A percentile compares a stretch with the other conserved stretches of the same genome.
Evolutionary conservation across 1,140 invertebrate genomes (phyloP).

Genomic region (Doryteuthis pealeii): DNA sequence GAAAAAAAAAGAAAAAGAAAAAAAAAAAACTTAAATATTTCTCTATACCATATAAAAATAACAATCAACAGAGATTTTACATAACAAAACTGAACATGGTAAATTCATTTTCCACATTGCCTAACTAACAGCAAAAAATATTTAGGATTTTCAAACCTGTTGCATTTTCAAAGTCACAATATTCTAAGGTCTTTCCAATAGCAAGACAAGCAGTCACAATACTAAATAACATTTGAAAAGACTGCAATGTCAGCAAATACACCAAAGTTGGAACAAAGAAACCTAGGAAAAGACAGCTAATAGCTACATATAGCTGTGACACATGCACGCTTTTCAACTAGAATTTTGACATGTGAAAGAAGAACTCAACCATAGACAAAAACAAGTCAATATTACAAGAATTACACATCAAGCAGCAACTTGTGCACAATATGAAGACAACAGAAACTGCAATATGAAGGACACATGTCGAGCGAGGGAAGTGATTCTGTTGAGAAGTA

Average conservation of each 20-base stretch:
- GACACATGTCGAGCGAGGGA: background rate
- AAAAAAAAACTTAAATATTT: too few relatives aligned
- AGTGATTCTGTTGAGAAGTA: constrained; percentile 10
- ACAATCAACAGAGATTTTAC: too few relatives aligned
- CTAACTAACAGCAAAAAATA: too few relatives aligned
- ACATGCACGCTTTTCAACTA: constrained; percentile 7
- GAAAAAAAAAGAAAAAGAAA: too few relatives aligned
- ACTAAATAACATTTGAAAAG: background rate
- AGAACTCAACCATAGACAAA: background rate
- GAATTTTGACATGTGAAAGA: too few relatives aligned
- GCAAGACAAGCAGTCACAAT: constrained; percentile 9
- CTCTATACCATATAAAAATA: too few relatives aligned
- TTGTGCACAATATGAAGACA: constrained; percentile 10
- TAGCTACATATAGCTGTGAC: constrained; percentile 1
- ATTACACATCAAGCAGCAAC: constrained; percentile 8
- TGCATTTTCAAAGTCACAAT: too few relatives aligned
- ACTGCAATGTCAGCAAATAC: constrained; percentile 6
- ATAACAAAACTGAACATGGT: too few relatives aligned
- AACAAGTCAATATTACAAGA: background rate
- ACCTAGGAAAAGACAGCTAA: constrained; percentile 2
- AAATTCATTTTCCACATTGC: too few relatives aligned
- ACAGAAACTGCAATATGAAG: constrained; percentile 4
- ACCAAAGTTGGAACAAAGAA: constrained; percentile 3
- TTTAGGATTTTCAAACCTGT: too few relatives aligned
- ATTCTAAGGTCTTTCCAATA: background rate